phyloP scores from a whole-genome alignment of 2,888 invertebrate species.

The Philereme transversata region DNA sequence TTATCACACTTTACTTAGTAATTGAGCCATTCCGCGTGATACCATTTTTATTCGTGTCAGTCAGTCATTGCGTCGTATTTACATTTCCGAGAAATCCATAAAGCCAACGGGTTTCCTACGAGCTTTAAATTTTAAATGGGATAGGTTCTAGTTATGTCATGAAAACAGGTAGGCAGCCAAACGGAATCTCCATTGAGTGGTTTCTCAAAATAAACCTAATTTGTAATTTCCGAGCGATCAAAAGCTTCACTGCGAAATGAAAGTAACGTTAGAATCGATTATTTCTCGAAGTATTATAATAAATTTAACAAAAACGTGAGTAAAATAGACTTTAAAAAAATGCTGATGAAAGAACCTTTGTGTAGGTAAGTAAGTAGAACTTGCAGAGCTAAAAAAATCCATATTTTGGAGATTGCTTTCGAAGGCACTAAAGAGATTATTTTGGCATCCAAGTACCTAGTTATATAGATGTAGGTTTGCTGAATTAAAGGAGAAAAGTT shows the following conservation, averaged over 20 bases:
- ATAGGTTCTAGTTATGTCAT: neutral
- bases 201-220: too few species aligned
- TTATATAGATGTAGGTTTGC: too few species aligned
- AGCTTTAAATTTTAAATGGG: conserved; percentile 4
- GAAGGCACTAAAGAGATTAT: neutral
- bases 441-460: too few species aligned
- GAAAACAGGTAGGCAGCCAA: too few species aligned
- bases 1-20: neutral
- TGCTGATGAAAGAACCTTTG: neutral
- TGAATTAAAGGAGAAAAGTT: too few species aligned
- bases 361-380: neutral
- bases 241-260: neutral
- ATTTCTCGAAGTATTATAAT: neutral
- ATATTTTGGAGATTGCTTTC: conserved; percentile 11
- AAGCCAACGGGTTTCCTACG: conserved; percentile 10
- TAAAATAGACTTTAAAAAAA: neutral
- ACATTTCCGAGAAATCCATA: conserved; percentile 13
- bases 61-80: conserved; percentile 10
- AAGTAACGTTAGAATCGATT: conserved; percentile 3
- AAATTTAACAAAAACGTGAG: neutral
- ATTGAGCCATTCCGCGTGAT: conserved; percentile 14
- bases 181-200: too few species aligned
- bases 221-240: neutral
- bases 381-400: conserved; percentile 7
- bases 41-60: conserved; percentile 14